phyloP scores from a whole-genome alignment of 2,888 invertebrate genomes.

The Agrochola lota region DNA sequence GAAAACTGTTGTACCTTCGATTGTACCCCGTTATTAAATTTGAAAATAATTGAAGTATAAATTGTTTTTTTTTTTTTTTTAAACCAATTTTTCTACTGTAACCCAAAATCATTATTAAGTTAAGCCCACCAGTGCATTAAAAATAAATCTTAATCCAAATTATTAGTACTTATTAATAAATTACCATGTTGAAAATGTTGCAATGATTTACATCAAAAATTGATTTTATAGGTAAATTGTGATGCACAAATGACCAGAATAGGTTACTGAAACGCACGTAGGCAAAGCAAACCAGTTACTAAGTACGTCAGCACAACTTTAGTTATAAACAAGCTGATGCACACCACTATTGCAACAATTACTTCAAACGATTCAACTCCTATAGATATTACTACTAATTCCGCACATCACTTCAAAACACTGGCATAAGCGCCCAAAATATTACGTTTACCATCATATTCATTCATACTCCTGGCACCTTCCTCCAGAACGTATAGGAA shows the following conservation, averaged over 20 bases:
- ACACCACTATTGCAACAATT: slow-evolving; percentile 12
- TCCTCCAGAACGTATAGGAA: slow-evolving; percentile 50
- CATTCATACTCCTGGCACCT: slow-evolving; percentile 65
- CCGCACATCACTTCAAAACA: background rate
- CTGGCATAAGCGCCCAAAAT: slow-evolving; percentile 29
- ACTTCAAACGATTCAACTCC: background rate
- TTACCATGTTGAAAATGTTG: background rate
- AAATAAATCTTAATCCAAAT: too few species aligned
- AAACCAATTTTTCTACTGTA: too few species aligned
- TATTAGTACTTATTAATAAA: background rate
- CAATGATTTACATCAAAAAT: background rate
- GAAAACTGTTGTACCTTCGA: slow-evolving; percentile 24
- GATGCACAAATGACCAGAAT: slow-evolving; percentile 4
- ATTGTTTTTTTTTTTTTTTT: background rate
- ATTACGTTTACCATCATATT: slow-evolving; percentile 30
- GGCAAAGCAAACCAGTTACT: slow-evolving; percentile 4
- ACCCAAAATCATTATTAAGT: too few species aligned
- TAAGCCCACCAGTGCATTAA: background rate
- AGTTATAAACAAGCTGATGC: slow-evolving; percentile 17
- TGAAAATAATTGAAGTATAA: background rate
- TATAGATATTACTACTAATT: slow-evolving; percentile 5
- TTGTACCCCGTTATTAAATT: background rate
- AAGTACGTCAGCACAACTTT: slow-evolving; percentile 10
- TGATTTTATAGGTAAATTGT: background rate
- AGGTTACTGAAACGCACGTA: slow-evolving; percentile 31